Evolutionary conservation across 2,888 invertebrate genomes (phyloP), one percentile per base, ranked within the genome.

Genomic region (Heteromurus nitidus): DNA sequence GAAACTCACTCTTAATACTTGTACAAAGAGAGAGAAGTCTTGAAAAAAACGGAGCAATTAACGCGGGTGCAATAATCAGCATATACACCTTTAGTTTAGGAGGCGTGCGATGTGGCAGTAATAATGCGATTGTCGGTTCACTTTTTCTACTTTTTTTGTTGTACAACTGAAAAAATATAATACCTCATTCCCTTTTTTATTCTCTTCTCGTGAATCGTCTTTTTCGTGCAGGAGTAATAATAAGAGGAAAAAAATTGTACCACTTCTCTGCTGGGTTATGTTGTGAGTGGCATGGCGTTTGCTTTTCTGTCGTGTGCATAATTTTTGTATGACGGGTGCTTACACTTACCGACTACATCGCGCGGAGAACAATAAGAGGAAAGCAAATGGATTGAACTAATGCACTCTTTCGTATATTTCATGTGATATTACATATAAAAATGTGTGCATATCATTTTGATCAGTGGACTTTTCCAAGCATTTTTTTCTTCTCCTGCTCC

Each of bases 41-140:
- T 3, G 30, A 69, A 69, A 68, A 69, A 62, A 69, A 42, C 26
- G 18, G 62, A 28, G 62, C 77, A 77, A 77, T 77, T 77, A 77
- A 77, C 62, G 69, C 60, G 62, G 47, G 64, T 77, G 77, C 68
- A 77, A 77, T 77, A 77, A 77, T 77, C 77, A 69, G 68, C 36
- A 77, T 68, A 64, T 75, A 70, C 69, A 69, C 64, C 77, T 69
- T 36, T 31, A 36, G 44, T 31, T 24, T 77, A 60, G 77, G 50
- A 72, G 79, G 79, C 79, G 79, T 79, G 79, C 53, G 58, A 72
- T 72, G 70, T 79, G 65, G 72, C 72, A 72, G 72, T 79, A 79
- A 79, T 79, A 79, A 79, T 79, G 79, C 62, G 72, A 79, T 79
- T 79, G 79, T 79, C 79, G 79, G 79, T 79, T 79, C n/a, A n/a